Percentiles rank a stretch among this genome's conserved stretches.
phyloP scores from a whole-genome alignment of 2,888 invertebrate genomes.

The Myopa tessellatipennis region DNA sequence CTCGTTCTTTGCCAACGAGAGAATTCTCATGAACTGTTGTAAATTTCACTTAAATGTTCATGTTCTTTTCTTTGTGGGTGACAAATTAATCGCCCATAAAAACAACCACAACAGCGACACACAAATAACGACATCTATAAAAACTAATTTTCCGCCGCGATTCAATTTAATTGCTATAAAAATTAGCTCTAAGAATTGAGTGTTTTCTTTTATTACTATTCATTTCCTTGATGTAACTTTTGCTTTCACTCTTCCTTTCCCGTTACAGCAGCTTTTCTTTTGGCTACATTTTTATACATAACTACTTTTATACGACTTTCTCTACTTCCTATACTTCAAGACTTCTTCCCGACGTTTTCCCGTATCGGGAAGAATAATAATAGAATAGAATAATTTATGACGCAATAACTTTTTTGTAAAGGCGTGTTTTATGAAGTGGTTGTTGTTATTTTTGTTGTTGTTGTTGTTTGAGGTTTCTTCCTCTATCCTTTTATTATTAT shows the following conservation, averaged over 20 bases:
- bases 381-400: slow-evolving; percentile 17
- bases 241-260: background rate
- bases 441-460: too few species aligned
- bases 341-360: background rate
- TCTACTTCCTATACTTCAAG: too few species aligned
- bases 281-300: too few species aligned
- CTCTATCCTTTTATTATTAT: background rate
- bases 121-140: background rate
- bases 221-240: background rate
- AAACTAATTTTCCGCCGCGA: background rate
- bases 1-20: too few species aligned
- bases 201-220: background rate
- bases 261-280: background rate
- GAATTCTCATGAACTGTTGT: too few species aligned
- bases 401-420: slow-evolving; percentile 10
- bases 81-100: background rate
- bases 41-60: too few species aligned
- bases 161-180: slow-evolving; percentile 31
- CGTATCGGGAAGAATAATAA: too few species aligned
- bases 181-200: slow-evolving; percentile 15
- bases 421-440: slow-evolving; percentile 4
- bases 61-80: too few species aligned
- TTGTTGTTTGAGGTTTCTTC: too few species aligned
- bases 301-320: too few species aligned
- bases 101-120: slow-evolving; percentile 1